phyloP scores from a whole-genome alignment of 1,140 invertebrate genomes.

The Drosophila burlai region DNA sequence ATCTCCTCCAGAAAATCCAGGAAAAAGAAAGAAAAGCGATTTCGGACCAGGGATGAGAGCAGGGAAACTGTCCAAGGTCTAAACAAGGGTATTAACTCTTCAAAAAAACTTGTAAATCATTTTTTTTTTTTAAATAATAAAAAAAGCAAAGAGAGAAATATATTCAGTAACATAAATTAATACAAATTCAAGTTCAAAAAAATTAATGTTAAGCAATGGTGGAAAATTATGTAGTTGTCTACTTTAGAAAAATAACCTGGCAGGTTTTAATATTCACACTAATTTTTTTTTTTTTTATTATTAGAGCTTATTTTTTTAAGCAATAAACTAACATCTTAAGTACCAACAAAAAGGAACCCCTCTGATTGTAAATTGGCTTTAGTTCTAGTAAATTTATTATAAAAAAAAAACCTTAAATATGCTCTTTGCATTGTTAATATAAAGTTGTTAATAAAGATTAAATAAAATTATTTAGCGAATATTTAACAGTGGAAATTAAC shows the following conservation, averaged over 20 bases:
- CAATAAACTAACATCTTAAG: background rate
- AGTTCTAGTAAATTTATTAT: too few relatives aligned
- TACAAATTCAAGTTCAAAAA: too few relatives aligned
- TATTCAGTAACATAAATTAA: too few relatives aligned
- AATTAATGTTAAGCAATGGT: too few relatives aligned
- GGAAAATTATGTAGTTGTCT: too few relatives aligned
- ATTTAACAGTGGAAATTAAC: background rate
- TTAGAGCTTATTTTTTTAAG: too few relatives aligned
- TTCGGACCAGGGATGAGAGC: background rate
- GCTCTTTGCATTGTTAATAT: too few relatives aligned
- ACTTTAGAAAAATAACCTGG: too few relatives aligned
- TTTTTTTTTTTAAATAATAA: background rate
- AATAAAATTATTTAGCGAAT: background rate
- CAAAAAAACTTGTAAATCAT: background rate
- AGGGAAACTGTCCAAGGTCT: background rate
- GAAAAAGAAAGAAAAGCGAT: constrained; percentile 10
- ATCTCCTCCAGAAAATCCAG: constrained; percentile 32
- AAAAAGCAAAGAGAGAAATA: too few relatives aligned
- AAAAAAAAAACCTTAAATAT: background rate
- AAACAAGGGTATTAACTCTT: background rate
- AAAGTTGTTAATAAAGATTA: too few relatives aligned
- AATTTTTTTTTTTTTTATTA: too few relatives aligned
- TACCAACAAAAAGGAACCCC: background rate
- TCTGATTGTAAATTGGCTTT: background rate
- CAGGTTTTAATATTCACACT: background rate